Base-by-base conservation (phyloP, 2,888 invertebrate genomes). In the Lithosia quadra region DNA sequence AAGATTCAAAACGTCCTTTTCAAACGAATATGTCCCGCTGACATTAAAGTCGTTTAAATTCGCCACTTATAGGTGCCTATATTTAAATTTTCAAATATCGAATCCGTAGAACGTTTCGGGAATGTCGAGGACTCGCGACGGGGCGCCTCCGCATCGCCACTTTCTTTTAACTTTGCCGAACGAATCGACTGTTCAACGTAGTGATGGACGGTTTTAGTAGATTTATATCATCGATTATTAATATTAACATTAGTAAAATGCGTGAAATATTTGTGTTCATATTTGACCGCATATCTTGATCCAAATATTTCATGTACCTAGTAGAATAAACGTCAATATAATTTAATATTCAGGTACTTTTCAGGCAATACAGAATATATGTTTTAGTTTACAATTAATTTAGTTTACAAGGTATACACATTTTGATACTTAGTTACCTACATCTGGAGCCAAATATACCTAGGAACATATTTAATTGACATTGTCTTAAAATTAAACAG, bases 161-260 rank as follows among this genome's bases (percentile, higher is more conserved):
- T 90, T 90, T 90, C 92, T 92, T 93, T 93, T 77, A 91, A 90
- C 87, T 88, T 86, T 79, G 88, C 91, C 92, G 92, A 90, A 86
- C 74, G 63, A 76, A 75, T 79, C 72, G 75, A 76, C 77, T 76
- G 79, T 75, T 72, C 72, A 71, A 71, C 73, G 69, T 78, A 81
- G 82, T 84, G 83, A 84, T 86, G 84, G 78, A 85, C 84, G 77
- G 73, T 75, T 77, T 75, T 79, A 73, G 70, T 78, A 75, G 77
- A 83, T 83, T 84, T 84, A 79, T 83, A 78, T 79, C 79, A 80
- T 76, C 80, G 76, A 79, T 79, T 78, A 75, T 77, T 80, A 80
- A 73, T 78, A 72, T 75, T 76, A 59, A 71, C 71, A 71, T 76
- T 76, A 69, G 74, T 74, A 68, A 72, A 75, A 28, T 71, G 69